Base-by-base conservation (phyloP, 2,888 invertebrate species). In the Parthenolecanium corni region DNA sequence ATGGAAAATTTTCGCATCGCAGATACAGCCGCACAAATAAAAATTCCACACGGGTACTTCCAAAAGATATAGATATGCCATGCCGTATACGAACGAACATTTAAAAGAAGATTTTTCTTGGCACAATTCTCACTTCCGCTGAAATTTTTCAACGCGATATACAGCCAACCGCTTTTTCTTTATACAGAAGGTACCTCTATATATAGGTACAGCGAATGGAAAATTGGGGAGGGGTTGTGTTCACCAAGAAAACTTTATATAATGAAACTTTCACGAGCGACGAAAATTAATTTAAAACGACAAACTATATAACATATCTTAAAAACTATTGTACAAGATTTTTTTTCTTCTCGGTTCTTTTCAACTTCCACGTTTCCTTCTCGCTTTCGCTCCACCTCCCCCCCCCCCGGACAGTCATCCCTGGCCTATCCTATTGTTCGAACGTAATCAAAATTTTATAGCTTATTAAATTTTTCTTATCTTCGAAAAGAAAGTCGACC, bases 391-490 rank as follows among this genome's bases (percentile, higher is more conserved):
- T 31, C 31, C n/a, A n/a, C 9, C 31, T 31, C 31, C 9, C 31
- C 9, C 31, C 9, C 31, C 9, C 9, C 9, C 31, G 31, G 4
- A 31, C 4, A 31, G 9, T 31, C 31, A 31, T 4, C 4, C 5
- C 31, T 9, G 9, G 31, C 31, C 31, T 4, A 31, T 31, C 9
- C n/a, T 18, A 38, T 53, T 38, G 20, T 42, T 20, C 23, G 24
- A 54, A 54, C 21, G 40, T 42, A 44, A 40, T 54, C 40, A 54
- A 54, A 54, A 54, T 54, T 54, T 36, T 54, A 40, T 54, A 40
- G 54, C 23, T 54, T 54, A 54, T 54, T 42, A 54, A 54, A 54
- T 44, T 42, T 40, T 54, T 42, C 21, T 40, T 40, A 54, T 21
- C 54, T 42, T 24, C 14, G 14, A 42, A 14, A 18, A 18, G 6